phyloP scores from a whole-genome alignment of 2,888 invertebrate species.

The Liopterus haemorrhoidalis region DNA sequence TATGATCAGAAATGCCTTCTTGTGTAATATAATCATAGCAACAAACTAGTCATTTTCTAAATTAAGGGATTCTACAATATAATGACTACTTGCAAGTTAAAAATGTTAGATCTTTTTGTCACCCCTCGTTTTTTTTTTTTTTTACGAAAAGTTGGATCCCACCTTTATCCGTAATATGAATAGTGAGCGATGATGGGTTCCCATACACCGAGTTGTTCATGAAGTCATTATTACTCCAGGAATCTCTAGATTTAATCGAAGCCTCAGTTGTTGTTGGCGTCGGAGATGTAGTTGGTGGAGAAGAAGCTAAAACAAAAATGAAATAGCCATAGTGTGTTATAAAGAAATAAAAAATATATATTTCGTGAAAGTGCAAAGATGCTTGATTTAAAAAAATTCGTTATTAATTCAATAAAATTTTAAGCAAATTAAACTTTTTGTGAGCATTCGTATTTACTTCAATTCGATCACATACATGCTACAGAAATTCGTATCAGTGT shows the following conservation, averaged over 20 bases:
- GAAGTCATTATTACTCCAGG: constrained; percentile 47
- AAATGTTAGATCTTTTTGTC: too few relatives aligned
- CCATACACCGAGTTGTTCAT: constrained; percentile 58
- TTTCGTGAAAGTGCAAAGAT: neutral
- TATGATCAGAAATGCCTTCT: neutral
- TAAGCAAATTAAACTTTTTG: neutral
- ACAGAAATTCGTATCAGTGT: neutral
- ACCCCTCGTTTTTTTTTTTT: too few relatives aligned
- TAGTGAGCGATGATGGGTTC: constrained; percentile 58
- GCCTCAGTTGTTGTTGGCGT: constrained; percentile 66
- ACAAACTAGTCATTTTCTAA: too few relatives aligned
- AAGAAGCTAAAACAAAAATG: constrained; percentile 63
- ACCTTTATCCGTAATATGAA: constrained; percentile 56
- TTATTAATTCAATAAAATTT: neutral
- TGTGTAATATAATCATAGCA: constrained; percentile 1
- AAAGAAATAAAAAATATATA: neutral
- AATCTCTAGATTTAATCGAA: constrained; percentile 42
- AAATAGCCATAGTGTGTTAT: constrained; percentile 21
- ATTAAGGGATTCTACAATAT: too few relatives aligned
- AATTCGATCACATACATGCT: neutral
- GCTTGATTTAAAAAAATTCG: neutral
- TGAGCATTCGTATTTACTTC: neutral
- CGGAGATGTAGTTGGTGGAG: constrained; percentile 74
- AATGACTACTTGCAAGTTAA: too few relatives aligned
- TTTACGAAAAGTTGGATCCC: too few relatives aligned